These are phyloP conservation scores for Aphaenogaster floridana DNA, from an alignment of 1,140 invertebrate species.

Conservation along the genomic window DNA sequence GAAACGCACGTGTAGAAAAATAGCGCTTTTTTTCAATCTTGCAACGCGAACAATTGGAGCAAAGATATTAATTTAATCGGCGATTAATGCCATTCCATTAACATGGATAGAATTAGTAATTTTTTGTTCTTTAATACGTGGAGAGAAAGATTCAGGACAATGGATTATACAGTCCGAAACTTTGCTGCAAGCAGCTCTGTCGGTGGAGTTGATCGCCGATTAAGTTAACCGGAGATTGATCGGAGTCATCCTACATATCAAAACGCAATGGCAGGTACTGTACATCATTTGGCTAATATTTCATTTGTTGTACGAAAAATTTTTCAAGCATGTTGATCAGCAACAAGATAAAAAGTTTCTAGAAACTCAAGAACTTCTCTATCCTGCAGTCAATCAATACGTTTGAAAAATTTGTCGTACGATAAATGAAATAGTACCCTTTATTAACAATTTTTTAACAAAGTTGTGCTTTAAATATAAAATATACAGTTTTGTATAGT, in stretches of 20 bases:
- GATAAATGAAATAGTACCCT: too few species aligned
- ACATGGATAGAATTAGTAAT: not conserved
- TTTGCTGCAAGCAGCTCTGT: not conserved
- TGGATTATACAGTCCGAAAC: not conserved
- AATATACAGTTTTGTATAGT: constrained; percentile 32
- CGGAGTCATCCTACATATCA: not conserved
- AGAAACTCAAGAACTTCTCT: too few species aligned
- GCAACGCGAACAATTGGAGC: too few species aligned
- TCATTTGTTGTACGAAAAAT: too few species aligned
- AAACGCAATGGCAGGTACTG: not conserved
- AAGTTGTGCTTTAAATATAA: not conserved
- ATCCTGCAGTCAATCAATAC: too few species aligned
- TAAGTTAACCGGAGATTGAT: not conserved
- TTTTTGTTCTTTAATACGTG: not conserved
- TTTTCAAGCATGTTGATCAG: too few species aligned
- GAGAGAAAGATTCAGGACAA: not conserved
- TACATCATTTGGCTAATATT: not conserved
- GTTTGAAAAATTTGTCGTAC: too few species aligned
- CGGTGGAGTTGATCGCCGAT: not conserved
- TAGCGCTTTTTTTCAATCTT: not conserved
- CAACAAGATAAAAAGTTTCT: too few species aligned
- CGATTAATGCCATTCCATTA: not conserved
- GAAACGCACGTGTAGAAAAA: not conserved
- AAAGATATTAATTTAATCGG: too few species aligned
- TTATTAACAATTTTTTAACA: constrained; percentile 41